A percentile compares a stretch with the other conserved stretches of the same genome.
Evolutionary conservation across 2,888 invertebrate genomes (phyloP).

Genomic region (Griposia aprilina): DNA sequence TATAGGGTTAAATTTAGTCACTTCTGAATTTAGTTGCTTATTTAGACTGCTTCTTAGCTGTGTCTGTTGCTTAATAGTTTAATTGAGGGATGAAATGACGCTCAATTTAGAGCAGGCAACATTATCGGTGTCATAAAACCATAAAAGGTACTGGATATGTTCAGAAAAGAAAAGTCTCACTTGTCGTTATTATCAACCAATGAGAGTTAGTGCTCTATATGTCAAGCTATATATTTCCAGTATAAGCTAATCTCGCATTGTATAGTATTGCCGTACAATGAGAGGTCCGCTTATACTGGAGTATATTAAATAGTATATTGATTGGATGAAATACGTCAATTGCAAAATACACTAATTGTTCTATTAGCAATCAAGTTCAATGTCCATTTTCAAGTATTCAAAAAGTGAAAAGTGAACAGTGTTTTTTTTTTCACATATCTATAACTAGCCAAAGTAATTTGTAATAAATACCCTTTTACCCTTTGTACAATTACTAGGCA

Average conservation of each 20-base stretch:
- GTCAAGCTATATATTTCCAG: too few relatives aligned
- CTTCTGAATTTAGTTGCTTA: slow-evolving; percentile 40
- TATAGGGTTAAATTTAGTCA: slow-evolving; percentile 67
- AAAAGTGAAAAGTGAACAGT: background rate
- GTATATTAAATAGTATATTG: too few relatives aligned
- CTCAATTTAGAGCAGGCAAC: background rate
- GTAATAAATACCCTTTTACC: slow-evolving; percentile 56
- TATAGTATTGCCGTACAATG: too few relatives aligned
- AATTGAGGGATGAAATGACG: slow-evolving; percentile 30
- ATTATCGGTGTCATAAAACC: background rate
- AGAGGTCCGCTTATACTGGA: too few relatives aligned
- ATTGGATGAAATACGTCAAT: background rate
- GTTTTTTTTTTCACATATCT: slow-evolving; percentile 21
- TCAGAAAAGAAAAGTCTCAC: background rate
- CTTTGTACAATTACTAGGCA: slow-evolving; percentile 53
- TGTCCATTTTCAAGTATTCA: background rate
- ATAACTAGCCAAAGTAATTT: slow-evolving; percentile 55
- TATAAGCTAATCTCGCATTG: too few relatives aligned
- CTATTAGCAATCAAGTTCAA: background rate
- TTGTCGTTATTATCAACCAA: background rate
- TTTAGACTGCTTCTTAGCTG: slow-evolving; percentile 18
- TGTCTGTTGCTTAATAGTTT: slow-evolving; percentile 1
- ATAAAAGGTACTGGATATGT: background rate
- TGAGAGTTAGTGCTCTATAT: background rate
- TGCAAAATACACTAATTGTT: background rate